Evolutionary conservation across 2,797 vertebrate genomes (phyloP).

Genomic region (Poeciliopsis presidionis): DNA sequence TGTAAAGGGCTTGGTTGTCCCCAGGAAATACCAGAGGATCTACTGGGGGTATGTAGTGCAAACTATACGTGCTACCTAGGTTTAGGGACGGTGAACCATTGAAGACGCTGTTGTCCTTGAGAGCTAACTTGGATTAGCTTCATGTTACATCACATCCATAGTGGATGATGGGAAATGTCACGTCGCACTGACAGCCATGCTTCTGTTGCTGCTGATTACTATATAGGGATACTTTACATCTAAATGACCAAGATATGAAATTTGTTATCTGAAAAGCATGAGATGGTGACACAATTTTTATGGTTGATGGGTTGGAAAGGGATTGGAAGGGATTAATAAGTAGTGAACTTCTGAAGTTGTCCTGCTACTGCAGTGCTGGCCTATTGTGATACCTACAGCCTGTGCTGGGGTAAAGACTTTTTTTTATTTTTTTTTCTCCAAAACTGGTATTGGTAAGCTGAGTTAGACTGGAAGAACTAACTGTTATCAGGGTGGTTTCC

Average conservation of each 20-base stretch:
- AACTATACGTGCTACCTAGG: conserved; percentile 6
- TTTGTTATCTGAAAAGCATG: not conserved
- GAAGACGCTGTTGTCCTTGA: conserved; percentile 12
- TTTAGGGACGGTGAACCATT: conserved; percentile 31
- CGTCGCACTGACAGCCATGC: conserved; percentile 13
- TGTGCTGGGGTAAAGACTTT: not conserved
- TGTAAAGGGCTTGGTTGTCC: conserved; percentile 41
- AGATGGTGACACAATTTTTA: conserved; percentile 2
- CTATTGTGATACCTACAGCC: conserved; percentile 17
- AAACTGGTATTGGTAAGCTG: not conserved
- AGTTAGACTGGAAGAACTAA: not conserved
- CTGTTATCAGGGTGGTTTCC: not conserved
- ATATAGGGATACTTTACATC: conserved; percentile 3
- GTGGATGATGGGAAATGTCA: conserved; percentile 34
- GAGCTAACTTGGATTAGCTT: conserved; percentile 38
- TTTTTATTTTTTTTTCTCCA: not conserved
- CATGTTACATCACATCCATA: conserved; percentile 34
- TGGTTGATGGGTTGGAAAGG: conserved; percentile 33
- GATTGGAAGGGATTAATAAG: conserved; percentile 70
- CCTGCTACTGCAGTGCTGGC: conserved; percentile 40
- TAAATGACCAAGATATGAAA: conserved; percentile 9
- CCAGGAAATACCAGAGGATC: conserved; percentile 57
- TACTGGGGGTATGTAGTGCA: conserved; percentile 67
- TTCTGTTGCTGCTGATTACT: conserved; percentile 17
- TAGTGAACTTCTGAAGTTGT: conserved; percentile 62